These are phyloP conservation scores for Martes martes DNA, from an alignment of 2,113 vertebrate genomes.

Conservation along the genomic window DNA sequence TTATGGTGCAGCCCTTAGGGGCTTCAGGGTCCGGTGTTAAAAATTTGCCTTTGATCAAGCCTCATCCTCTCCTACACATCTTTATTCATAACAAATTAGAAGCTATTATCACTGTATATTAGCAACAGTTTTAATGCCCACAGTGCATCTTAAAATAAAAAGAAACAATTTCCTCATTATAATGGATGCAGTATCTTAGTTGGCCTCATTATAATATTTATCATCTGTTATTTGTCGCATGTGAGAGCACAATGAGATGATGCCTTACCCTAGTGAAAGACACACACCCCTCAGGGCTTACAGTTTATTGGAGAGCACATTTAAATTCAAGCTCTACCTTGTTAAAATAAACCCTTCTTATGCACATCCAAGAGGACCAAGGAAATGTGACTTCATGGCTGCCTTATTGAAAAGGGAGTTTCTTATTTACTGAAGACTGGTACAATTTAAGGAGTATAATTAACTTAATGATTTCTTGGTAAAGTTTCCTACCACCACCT, in stretches of 20 bases:
- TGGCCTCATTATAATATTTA: conserved; percentile 55
- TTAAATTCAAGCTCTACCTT: not conserved
- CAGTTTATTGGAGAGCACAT: not conserved
- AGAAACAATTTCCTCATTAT: conserved; percentile 15
- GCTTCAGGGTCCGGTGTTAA: not conserved
- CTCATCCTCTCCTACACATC: conserved; percentile 56
- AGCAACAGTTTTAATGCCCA: conserved; percentile 64
- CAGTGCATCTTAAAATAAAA: conserved; percentile 64
- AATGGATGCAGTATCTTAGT: conserved; percentile 26
- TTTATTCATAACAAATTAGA: conserved; percentile 70
- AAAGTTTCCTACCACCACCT: not conserved
- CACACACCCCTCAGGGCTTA: not conserved
- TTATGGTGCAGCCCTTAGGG: conserved; percentile 28
- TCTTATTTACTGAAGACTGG: not conserved
- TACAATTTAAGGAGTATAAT: not conserved
- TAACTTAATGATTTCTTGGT: not conserved
- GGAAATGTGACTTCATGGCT: not conserved
- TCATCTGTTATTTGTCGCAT: conserved; percentile 35
- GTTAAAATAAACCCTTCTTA: conserved; percentile 23
- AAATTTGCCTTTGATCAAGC: conserved; percentile 69
- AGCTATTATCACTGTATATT: conserved; percentile 58
- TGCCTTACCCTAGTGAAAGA: not conserved
- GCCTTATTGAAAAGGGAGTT: not conserved
- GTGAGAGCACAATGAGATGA: not conserved
- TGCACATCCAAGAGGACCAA: not conserved